Evolutionary conservation across 2,888 invertebrate species (phyloP).

Genomic region (Tethea ocularis): DNA sequence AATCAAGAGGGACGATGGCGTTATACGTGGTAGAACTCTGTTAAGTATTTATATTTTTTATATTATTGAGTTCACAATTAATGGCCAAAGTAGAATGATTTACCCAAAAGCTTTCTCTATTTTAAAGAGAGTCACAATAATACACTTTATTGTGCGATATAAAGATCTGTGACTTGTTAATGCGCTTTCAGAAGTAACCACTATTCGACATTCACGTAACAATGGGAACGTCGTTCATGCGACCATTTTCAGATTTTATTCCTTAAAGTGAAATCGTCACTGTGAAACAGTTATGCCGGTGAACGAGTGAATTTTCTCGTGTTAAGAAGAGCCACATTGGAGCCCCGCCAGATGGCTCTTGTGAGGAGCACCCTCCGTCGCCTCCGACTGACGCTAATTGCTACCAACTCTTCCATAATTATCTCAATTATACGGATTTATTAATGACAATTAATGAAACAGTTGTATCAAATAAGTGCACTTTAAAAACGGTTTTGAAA

Average conservation of each 20-base stretch:
- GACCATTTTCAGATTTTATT: conserved; percentile 33
- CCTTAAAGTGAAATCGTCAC: conserved; percentile 46
- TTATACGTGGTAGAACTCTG: too few species aligned
- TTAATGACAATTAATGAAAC: conserved; percentile 49
- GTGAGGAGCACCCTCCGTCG: conserved; percentile 62
- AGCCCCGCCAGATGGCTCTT: conserved; percentile 76
- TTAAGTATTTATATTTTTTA: too few species aligned
- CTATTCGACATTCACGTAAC: conserved; percentile 2
- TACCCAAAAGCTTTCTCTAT: neutral
- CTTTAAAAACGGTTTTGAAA: conserved; percentile 3
- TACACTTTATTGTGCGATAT: neutral
- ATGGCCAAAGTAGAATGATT: neutral
- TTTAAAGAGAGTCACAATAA: neutral
- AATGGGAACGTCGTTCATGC: neutral
- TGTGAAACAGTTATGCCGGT: conserved; percentile 52
- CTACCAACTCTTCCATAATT: conserved; percentile 77
- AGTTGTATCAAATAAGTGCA: conserved; percentile 19
- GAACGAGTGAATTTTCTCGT: conserved; percentile 56
- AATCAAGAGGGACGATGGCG: too few species aligned
- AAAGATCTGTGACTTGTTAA: neutral
- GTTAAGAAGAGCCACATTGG: conserved; percentile 71
- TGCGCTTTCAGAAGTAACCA: neutral
- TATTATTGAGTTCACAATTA: too few species aligned
- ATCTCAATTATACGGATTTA: conserved; percentile 61
- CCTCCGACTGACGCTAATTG: conserved; percentile 74